phyloP scores from a whole-genome alignment of 1,140 invertebrate genomes.

The Ladona fulva region DNA sequence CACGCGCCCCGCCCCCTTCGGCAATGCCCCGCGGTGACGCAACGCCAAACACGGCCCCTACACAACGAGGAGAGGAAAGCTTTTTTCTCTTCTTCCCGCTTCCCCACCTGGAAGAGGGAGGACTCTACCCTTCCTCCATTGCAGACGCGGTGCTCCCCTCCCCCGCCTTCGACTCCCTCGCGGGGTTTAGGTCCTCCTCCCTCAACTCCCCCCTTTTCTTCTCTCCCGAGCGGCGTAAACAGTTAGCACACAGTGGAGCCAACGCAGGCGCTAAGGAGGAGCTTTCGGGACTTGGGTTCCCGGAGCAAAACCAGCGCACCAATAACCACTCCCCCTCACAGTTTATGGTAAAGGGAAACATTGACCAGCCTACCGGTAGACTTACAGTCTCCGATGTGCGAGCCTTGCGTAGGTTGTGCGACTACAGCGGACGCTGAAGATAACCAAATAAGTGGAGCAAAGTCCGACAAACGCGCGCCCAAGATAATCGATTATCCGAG shows the following conservation, averaged over 20 bases:
- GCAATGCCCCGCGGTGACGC: constrained; percentile 3
- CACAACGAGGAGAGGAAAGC: not conserved
- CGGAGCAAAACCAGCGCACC: not conserved
- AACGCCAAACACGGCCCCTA: not conserved
- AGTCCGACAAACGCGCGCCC: too few species aligned
- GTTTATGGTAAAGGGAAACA: not conserved
- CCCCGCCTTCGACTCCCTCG: not conserved
- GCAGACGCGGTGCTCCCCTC: not conserved
- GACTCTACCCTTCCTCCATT: not conserved
- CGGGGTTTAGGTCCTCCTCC: not conserved
- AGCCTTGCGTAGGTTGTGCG: too few species aligned
- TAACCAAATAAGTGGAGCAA: too few species aligned
- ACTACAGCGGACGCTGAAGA: too few species aligned
- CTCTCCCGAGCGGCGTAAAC: not conserved
- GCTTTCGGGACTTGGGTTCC: not conserved
- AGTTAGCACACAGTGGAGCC: not conserved
- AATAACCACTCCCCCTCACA: not conserved
- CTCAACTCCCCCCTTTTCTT: not conserved
- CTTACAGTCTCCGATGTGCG: not conserved
- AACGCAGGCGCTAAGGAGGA: not conserved
- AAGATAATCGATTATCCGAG: too few species aligned
- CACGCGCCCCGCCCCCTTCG: not conserved
- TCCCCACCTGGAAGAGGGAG: not conserved
- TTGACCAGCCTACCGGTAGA: not conserved
- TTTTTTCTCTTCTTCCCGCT: not conserved